Evolutionary conservation across 2,797 vertebrate genomes (phyloP), one percentile per base, ranked within the genome.

Genomic region (Danionella dracula): DNA sequence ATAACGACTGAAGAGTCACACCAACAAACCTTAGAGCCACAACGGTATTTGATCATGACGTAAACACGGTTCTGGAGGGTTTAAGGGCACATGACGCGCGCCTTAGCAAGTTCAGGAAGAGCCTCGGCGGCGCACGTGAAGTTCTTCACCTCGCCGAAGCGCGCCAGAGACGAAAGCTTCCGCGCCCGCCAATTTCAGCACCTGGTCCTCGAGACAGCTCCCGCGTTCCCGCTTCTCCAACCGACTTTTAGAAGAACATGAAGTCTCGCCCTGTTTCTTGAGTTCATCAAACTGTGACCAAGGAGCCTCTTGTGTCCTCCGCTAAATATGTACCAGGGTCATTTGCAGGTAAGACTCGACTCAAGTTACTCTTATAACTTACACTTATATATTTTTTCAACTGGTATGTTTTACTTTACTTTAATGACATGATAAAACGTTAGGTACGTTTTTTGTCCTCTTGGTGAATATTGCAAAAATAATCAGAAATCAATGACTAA

Each of bases 271-370:
- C 50, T 60, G 48, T 68, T 16, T 70, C 72, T 74, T 82, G 79
- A 74, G 72, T 61, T 81, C 76, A 78, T 79, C 70, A 84, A 82
- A 82, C 75, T 77, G 73, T 79, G 50, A 81, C 70, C 74, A 77
- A 81, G 83, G 80, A 83, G n/a, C 74, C 81, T 73, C 79, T 79
- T 63, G 57, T 60, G 82, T 79, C 78, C 79, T 76, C 73, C 54
- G 75, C 85, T 90, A 89, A 90, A 87, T 87, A 91, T 91, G 90
- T 91, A 90, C 90, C 90, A 91, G 90, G 90, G 90, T 70, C 90
- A 91, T 84, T 83, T 88, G 83, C 90, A 91, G 89, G 90, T 90
- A 88, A 89, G 84, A 49, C 7, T 54, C 17, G 16, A 10, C 42
- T 60, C 41, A 17, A 17, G 15, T 31, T 31, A 58, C 16, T 19